Percentiles rank a stretch among this genome's conserved stretches.
phyloP scores from a whole-genome alignment of 2,113 vertebrate species.

The Sterrhoptilus dennistouni region DNA sequence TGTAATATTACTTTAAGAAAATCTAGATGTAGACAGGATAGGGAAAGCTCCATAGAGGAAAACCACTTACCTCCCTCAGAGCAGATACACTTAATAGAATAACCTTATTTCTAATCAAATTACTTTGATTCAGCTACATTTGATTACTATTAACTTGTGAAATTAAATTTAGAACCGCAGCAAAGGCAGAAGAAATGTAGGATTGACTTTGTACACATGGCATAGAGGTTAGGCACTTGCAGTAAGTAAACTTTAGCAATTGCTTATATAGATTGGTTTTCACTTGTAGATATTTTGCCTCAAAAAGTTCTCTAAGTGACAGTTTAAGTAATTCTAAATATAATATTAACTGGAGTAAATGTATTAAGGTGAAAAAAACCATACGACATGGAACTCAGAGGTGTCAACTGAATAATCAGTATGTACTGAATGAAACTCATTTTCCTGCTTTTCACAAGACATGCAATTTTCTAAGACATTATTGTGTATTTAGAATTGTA shows the following conservation, averaged over 20 bases:
- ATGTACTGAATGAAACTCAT: background rate
- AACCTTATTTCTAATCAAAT: conserved; percentile 14
- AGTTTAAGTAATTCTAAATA: background rate
- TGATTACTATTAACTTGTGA: background rate
- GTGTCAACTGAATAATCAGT: background rate
- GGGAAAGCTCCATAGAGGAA: background rate
- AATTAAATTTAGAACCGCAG: background rate
- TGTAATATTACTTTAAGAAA: background rate
- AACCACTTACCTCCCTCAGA: background rate
- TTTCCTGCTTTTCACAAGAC: background rate
- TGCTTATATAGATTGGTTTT: background rate
- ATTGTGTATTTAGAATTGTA: background rate
- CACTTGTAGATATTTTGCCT: background rate
- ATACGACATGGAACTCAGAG: background rate
- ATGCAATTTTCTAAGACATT: background rate
- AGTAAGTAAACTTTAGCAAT: background rate
- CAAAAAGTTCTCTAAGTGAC: background rate
- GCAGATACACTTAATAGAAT: background rate
- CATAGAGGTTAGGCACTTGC: background rate
- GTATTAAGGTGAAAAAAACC: background rate
- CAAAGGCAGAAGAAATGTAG: background rate
- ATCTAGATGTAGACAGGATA: background rate
- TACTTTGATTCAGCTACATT: background rate
- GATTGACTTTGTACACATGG: background rate
- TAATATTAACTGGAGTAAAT: background rate